Evolutionary conservation across 2,888 invertebrate species (phyloP).

Genomic region (Tipula lateralis): DNA sequence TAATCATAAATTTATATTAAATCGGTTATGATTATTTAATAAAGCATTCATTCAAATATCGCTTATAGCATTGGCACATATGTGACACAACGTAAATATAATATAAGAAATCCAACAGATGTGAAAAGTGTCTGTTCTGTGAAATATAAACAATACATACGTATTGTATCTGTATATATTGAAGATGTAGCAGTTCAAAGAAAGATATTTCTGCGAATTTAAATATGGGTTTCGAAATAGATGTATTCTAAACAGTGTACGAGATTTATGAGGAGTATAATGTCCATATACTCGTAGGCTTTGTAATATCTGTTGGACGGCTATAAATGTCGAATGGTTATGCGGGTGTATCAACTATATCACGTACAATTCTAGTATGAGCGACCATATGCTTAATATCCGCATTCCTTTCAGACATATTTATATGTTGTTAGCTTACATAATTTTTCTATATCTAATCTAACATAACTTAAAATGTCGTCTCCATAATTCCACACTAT

Average conservation of each 20-base stretch:
- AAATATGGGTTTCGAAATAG: background rate
- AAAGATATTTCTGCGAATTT: background rate
- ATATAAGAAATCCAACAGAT: background rate
- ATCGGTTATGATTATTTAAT: background rate
- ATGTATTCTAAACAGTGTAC: too few relatives aligned
- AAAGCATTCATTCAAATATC: background rate
- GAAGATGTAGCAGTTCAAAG: background rate
- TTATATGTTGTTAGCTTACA: background rate
- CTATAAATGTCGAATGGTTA: background rate
- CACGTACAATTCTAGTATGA: background rate
- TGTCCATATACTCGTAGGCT: background rate
- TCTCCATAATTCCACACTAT: background rate
- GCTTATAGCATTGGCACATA: background rate
- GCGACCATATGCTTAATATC: background rate
- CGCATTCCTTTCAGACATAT: background rate
- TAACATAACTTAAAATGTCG: background rate
- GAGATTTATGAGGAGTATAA: too few relatives aligned
- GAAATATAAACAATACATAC: background rate
- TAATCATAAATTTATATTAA: background rate
- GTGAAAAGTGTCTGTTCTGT: background rate
- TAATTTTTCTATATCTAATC: conserved; percentile 24
- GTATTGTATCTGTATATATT: background rate
- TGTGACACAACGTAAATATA: background rate
- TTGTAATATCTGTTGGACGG: background rate
- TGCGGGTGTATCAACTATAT: background rate